Conservation (phyloP, 2,113 vertebrate species). For the Nicator chloris region DNA sequence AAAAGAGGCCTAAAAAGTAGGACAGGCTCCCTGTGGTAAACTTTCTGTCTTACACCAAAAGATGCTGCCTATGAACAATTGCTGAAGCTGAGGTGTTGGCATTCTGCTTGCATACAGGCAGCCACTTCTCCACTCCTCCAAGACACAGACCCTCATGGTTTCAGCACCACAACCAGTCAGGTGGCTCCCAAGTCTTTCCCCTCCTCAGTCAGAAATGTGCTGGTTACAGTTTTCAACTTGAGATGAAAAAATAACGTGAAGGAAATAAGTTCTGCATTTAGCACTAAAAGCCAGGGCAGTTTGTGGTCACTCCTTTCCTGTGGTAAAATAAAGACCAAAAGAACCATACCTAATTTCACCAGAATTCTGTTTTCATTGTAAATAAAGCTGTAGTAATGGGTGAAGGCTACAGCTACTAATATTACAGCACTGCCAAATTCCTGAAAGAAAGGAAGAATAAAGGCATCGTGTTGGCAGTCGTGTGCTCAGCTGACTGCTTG, state of each 20-base stretch:
- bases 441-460: background rate
- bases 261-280: background rate
- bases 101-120: background rate
- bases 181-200: background rate
- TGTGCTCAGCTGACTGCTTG: background rate
- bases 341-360: background rate
- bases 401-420: background rate
- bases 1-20: background rate
- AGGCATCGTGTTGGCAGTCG: background rate
- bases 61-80: background rate
- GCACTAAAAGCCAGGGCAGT: background rate
- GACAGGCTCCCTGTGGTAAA: background rate
- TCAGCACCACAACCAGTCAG: background rate
- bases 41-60: background rate
- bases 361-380: background rate
- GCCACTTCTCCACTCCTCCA: background rate
- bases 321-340: background rate
- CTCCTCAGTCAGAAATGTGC: background rate
- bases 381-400: background rate
- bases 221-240: background rate
- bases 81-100: background rate
- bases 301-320: background rate
- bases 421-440: background rate
- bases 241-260: background rate
- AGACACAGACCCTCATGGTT: background rate